phyloP scores from a whole-genome alignment of 2,888 invertebrate genomes.

The Netelia fuscicornis region DNA sequence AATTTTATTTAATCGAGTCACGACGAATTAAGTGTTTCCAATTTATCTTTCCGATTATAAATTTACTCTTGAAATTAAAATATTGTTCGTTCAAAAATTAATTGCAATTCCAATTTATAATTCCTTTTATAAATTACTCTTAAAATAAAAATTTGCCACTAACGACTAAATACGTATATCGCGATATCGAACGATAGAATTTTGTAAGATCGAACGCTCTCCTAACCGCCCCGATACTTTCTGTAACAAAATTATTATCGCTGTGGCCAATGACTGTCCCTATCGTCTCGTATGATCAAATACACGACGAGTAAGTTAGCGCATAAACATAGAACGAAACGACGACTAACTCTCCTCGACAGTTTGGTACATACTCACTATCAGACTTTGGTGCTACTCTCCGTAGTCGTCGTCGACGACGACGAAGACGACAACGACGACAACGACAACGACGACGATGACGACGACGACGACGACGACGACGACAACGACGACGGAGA shows the following conservation, averaged over 20 bases:
- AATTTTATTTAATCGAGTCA: too few species aligned
- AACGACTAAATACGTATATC: too few species aligned
- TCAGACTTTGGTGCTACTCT: slow-evolving; percentile 44
- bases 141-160: too few species aligned
- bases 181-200: too few species aligned
- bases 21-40: too few species aligned
- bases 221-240: too few species aligned
- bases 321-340: slow-evolving; percentile 66
- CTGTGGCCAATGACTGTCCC: slow-evolving; percentile 17
- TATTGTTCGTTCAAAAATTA: too few species aligned
- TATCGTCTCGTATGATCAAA: not conserved
- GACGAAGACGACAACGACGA: slow-evolving; percentile 25
- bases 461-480: slow-evolving; percentile 35
- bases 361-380: slow-evolving; percentile 6
- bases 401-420: slow-evolving; percentile 3
- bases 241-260: not conserved
- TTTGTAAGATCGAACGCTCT: too few species aligned
- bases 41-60: too few species aligned
- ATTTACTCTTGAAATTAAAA: too few species aligned
- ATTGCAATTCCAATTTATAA: too few species aligned
- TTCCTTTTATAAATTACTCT: too few species aligned
- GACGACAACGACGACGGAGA: slow-evolving; percentile 42
- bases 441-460: slow-evolving; percentile 42
- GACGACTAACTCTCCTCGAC: slow-evolving; percentile 40
- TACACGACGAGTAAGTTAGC: slow-evolving; percentile 44